Evolutionary conservation across 1,140 invertebrate species (phyloP).

Genomic region (Parapsyche elsis): DNA sequence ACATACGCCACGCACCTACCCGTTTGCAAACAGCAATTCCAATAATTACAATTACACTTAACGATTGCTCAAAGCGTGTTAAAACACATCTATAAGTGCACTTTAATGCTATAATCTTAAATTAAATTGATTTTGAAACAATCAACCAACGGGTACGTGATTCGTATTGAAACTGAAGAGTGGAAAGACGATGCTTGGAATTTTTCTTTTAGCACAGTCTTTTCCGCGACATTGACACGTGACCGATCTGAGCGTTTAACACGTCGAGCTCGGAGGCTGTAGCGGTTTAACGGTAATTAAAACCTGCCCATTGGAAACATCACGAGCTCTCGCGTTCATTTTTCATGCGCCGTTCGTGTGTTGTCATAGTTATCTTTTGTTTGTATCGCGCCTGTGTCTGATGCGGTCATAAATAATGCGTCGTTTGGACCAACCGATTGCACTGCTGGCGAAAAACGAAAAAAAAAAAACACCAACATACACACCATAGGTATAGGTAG

Average conservation of each 20-base stretch:
- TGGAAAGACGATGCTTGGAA: too few species aligned
- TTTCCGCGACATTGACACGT: background rate
- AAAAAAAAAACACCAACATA: background rate
- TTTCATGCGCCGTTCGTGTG: conserved; percentile 34
- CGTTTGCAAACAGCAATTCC: too few species aligned
- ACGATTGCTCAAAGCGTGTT: too few species aligned
- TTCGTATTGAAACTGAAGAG: too few species aligned
- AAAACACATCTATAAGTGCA: too few species aligned
- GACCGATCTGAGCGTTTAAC: conserved; percentile 5
- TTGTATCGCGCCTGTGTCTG: background rate
- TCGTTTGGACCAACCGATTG: conserved; percentile 26
- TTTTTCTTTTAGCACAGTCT: background rate
- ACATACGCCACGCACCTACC: too few species aligned
- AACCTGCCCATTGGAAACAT: conserved; percentile 32
- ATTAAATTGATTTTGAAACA: too few species aligned
- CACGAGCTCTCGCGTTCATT: conserved; percentile 19
- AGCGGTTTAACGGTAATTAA: conserved; percentile 30
- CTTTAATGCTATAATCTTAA: too few species aligned
- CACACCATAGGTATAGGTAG: background rate
- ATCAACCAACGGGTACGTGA: too few species aligned
- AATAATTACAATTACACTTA: too few species aligned
- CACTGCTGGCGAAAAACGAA: conserved; percentile 12
- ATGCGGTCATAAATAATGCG: conserved; percentile 34
- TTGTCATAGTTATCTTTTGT: conserved; percentile 20
- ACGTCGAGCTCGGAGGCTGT: background rate